These are phyloP conservation scores for Popillia japonica DNA, from an alignment of 1,140 invertebrate genomes.

Conservation along the genomic window DNA sequence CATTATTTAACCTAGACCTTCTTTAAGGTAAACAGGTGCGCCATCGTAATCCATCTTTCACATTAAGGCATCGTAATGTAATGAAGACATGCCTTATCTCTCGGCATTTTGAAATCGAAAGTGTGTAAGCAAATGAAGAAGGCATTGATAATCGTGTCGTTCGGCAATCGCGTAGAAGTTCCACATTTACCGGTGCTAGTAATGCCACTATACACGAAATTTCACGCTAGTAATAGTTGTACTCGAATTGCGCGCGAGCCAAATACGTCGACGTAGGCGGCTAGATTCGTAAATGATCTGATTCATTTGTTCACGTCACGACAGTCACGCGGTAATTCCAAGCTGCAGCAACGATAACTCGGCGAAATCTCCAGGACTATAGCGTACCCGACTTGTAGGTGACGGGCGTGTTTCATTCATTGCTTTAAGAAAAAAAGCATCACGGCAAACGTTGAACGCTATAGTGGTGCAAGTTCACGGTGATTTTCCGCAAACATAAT, in stretches of 20 bases:
- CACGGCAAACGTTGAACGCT: neutral
- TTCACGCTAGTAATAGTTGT: neutral
- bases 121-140: conserved; percentile 6
- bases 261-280: conserved; percentile 21
- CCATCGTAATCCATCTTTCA: conserved; percentile 23
- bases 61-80: neutral
- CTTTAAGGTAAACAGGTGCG: conserved; percentile 12
- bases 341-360: neutral
- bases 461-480: conserved; percentile 23
- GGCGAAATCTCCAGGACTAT: neutral
- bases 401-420: conserved; percentile 15
- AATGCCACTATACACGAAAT: conserved; percentile 21
- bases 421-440: neutral
- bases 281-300: conserved; percentile 29
- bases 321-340: conserved; percentile 32
- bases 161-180: neutral
- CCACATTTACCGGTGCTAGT: neutral
- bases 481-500: neutral
- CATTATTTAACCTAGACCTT: conserved; percentile 33
- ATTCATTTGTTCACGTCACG: conserved; percentile 26
- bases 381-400: neutral
- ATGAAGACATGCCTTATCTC: conserved; percentile 21
- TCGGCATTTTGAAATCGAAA: conserved; percentile 16
- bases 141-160: neutral
- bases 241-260: neutral